Evolutionary conservation across 1,140 invertebrate genomes (phyloP).

Genomic region (Drosophila setifemur): DNA sequence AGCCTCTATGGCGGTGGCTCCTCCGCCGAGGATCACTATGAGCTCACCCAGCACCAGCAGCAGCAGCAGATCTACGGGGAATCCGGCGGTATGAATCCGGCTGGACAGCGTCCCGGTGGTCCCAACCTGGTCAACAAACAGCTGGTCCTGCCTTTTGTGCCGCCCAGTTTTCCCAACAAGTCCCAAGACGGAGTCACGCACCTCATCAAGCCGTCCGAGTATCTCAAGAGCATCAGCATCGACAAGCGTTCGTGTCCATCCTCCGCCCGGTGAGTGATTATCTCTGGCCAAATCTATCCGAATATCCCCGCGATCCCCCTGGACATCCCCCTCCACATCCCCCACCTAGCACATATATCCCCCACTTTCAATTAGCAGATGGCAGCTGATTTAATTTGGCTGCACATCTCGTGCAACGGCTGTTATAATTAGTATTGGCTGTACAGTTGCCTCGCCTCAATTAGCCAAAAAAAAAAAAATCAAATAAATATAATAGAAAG

Average conservation of each 20-base stretch:
- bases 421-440: slow-evolving; percentile 66
- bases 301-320: neutral
- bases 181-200: slow-evolving; percentile 87
- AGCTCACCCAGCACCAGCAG: slow-evolving; percentile 60
- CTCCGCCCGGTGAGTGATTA: slow-evolving; percentile 82
- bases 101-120: slow-evolving; percentile 77
- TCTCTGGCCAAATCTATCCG: neutral
- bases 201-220: slow-evolving; percentile 95
- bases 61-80: slow-evolving; percentile 59
- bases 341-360: neutral
- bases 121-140: slow-evolving; percentile 91
- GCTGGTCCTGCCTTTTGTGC: slow-evolving; percentile 92
- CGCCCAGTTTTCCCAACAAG: slow-evolving; percentile 91
- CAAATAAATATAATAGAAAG: neutral
- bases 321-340: neutral
- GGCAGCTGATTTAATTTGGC: slow-evolving; percentile 46
- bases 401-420: slow-evolving; percentile 62
- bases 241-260: slow-evolving; percentile 85
- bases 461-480: slow-evolving; percentile 38
- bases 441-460: slow-evolving; percentile 68
- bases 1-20: slow-evolving; percentile 61
- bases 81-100: slow-evolving; percentile 5
- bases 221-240: slow-evolving; percentile 90
- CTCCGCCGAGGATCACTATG: slow-evolving; percentile 73
- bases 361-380: slow-evolving; percentile 36